Evolutionary conservation across 1,140 invertebrate species (phyloP), one percentile per base, ranked within the genome.

Genomic region (Andricus grossulariae): DNA sequence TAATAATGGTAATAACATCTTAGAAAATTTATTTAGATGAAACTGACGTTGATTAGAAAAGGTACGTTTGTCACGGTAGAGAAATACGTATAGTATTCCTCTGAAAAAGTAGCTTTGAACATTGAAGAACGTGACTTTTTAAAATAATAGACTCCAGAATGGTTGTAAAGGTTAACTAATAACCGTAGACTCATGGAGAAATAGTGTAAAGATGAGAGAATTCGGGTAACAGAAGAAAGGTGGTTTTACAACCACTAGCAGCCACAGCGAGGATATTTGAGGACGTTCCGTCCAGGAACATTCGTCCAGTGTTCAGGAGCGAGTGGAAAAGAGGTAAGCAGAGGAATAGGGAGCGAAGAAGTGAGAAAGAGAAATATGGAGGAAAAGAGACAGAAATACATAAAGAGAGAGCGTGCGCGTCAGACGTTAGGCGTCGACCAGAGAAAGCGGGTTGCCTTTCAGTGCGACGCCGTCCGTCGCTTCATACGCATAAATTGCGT

Each of bases 391-490:
- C 3, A 60, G 25, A 18, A 50, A 21, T 3, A 60, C 15, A 6
- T 18, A 19, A n/a, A n/a, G 12, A 52, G 39, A 78, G 86, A 73
- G 82, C 74, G 50, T 86, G 87, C 87, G 87, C 87, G 75, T 4
- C 51, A 57, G 25, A 16, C 51, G 60, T 54, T 88, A 88, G 87
- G 87, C 87, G 86, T 88, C 85, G 87, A 86, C 87, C 83, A 82
- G 78, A 81, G 73, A 55, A 70, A 39, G 75, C 32, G 73, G 77
- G 80, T 79, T 60, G 50, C 50, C 78, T 78, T 71, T 82, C 87
- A 88, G 87, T 88, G 83, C 80, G 81, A 87, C 84, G 79, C 76
- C 84, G 83, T 78, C 84, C 84, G 86, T 84, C 82, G 85, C 79
- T 86, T 75, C 60, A 76, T 52, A 83, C 81, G 82, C 83, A 78